These are phyloP conservation scores for Hiodon tergisus DNA, from an alignment of 2,113 vertebrate species.

Conservation along the genomic window DNA sequence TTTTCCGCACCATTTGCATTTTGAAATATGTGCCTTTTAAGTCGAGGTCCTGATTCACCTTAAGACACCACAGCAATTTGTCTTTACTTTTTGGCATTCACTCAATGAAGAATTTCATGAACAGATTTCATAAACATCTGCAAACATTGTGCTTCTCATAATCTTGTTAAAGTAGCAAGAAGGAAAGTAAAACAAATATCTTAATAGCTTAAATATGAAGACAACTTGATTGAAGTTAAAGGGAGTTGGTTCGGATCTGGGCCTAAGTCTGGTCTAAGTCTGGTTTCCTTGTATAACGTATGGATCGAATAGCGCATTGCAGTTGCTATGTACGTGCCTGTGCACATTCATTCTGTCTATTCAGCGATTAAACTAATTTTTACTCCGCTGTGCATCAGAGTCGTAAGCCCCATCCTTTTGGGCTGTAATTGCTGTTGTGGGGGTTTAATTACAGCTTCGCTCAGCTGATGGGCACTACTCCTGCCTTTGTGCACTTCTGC, in stretches of 20 bases:
- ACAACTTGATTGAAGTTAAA: too few species aligned
- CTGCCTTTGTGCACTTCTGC: background rate
- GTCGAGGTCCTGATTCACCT: too few species aligned
- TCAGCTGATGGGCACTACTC: constrained; percentile 8
- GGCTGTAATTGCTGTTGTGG: constrained; percentile 25
- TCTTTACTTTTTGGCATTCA: too few species aligned
- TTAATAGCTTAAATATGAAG: too few species aligned
- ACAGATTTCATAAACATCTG: too few species aligned
- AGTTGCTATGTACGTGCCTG: too few species aligned
- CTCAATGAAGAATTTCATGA: too few species aligned
- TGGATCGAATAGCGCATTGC: background rate
- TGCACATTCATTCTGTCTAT: too few species aligned
- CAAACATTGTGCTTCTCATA: background rate
- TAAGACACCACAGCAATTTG: too few species aligned
- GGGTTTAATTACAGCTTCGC: constrained; percentile 35
- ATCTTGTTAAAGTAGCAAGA: background rate
- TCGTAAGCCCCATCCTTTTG: constrained; percentile 38
- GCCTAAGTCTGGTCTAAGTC: background rate
- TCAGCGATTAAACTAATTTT: too few species aligned
- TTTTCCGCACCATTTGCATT: background rate
- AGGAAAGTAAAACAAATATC: background rate
- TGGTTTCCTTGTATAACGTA: background rate
- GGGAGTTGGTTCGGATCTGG: too few species aligned
- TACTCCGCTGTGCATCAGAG: background rate
- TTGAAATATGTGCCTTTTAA: background rate